These are phyloP conservation scores for Siniperca knerii DNA, from an alignment of 2,113 vertebrate species.

Conservation along the genomic window DNA sequence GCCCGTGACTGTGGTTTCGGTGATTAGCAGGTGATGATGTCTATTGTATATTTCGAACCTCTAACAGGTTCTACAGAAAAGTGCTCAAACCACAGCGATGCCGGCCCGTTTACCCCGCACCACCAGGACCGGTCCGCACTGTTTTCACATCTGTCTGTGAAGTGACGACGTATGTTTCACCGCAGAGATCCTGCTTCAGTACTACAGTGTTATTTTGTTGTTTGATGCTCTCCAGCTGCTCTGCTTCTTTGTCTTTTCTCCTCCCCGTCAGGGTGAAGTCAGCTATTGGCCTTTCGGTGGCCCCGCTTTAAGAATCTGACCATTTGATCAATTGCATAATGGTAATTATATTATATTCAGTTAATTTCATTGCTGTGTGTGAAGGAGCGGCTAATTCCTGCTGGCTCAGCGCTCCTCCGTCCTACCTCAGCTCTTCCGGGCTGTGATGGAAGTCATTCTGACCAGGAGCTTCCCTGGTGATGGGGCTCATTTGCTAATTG, in stretches of 20 bases:
- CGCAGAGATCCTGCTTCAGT: too few species aligned
- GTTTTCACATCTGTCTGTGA: too few species aligned
- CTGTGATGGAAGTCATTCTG: constrained; percentile 38
- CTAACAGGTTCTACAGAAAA: too few species aligned
- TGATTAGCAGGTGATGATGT: too few species aligned
- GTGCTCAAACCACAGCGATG: too few species aligned
- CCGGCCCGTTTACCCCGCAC: too few species aligned
- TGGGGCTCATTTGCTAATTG: constrained; percentile 79
- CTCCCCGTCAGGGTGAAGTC: constrained; percentile 13
- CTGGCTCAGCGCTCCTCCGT: constrained; percentile 70
- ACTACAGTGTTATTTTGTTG: too few species aligned
- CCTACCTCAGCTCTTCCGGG: constrained; percentile 43
- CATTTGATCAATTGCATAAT: constrained; percentile 61
- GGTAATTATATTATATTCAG: constrained; percentile 70
- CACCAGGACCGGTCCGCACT: too few species aligned
- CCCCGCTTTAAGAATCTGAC: constrained; percentile 13
- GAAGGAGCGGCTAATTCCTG: constrained; percentile 54
- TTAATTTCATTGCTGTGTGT: constrained; percentile 66
- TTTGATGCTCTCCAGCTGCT: too few species aligned
- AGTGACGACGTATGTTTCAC: too few species aligned
- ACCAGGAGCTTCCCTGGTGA: constrained; percentile 36
- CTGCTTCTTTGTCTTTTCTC: neutral
- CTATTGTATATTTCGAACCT: too few species aligned
- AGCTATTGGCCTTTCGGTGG: constrained; percentile 35
- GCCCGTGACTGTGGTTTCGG: too few species aligned